Conservation (phyloP, 2,888 invertebrate species). For the Catocala fraxini region DNA sequence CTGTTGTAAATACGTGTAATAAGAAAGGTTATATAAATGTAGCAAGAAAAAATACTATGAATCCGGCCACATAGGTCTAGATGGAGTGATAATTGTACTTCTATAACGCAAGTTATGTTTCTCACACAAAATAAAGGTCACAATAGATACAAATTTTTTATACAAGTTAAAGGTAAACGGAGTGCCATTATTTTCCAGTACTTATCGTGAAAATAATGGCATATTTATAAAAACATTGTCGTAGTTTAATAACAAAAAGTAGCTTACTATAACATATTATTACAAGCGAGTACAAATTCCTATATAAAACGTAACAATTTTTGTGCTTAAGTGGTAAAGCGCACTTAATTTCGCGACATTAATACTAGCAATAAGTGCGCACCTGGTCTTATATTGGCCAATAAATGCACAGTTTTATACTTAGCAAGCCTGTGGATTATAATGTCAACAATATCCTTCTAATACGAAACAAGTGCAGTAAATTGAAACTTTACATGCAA, state of each 20-base stretch:
- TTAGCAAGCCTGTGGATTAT: slow-evolving; percentile 26
- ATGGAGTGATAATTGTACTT: slow-evolving; percentile 33
- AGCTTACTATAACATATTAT: background rate
- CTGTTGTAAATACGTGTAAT: too few species aligned
- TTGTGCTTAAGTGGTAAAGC: slow-evolving; percentile 2
- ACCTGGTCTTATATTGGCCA: slow-evolving; percentile 20
- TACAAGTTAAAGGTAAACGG: background rate
- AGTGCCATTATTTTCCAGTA: background rate
- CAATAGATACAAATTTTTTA: slow-evolving; percentile 7
- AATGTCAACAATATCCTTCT: slow-evolving; percentile 32
- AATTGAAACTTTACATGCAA: slow-evolving; percentile 22
- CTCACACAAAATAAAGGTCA: slow-evolving; percentile 40
- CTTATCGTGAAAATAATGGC: too few species aligned
- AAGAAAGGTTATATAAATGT: too few species aligned
- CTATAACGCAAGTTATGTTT: slow-evolving; percentile 19
- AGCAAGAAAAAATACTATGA: too few species aligned
- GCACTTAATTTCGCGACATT: slow-evolving; percentile 7
- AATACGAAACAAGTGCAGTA: slow-evolving; percentile 20
- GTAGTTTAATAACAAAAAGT: too few species aligned
- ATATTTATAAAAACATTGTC: too few species aligned
- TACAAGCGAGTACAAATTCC: background rate
- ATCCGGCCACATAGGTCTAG: slow-evolving; percentile 11
- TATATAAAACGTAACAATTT: slow-evolving; percentile 3
- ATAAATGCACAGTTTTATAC: slow-evolving; percentile 26
- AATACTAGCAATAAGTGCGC: slow-evolving; percentile 7